phyloP scores from a whole-genome alignment of 2,888 invertebrate species.

The Chloroclystis v-ata region DNA sequence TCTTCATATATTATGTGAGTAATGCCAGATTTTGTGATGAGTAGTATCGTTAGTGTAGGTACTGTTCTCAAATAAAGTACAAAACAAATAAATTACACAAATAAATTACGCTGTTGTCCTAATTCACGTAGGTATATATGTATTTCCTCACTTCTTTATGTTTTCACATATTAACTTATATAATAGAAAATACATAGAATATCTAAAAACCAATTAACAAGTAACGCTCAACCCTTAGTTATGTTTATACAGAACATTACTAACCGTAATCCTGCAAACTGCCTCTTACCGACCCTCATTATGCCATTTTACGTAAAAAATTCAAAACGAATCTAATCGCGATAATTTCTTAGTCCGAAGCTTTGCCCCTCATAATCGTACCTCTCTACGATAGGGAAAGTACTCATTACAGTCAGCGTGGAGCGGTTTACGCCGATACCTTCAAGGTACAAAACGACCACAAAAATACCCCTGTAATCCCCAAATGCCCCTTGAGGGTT shows the following conservation, averaged over 20 bases:
- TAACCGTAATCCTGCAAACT: not conserved
- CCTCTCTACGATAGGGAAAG: conserved; percentile 66
- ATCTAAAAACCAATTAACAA: not conserved
- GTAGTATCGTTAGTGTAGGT: too few species aligned
- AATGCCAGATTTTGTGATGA: too few species aligned
- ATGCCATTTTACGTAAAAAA: conserved; percentile 26
- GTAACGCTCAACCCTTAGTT: not conserved
- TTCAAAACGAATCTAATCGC: conserved; percentile 44
- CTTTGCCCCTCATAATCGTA: conserved; percentile 60
- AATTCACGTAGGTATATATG: too few species aligned
- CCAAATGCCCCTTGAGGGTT: conserved; percentile 63
- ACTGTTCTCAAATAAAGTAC: too few species aligned
- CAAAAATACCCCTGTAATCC: conserved; percentile 67
- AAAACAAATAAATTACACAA: too few species aligned
- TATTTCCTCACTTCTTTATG: too few species aligned
- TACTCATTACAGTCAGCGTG: conserved; percentile 71
- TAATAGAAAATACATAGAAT: too few species aligned
- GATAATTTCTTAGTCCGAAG: conserved; percentile 58
- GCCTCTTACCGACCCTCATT: not conserved
- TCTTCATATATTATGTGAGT: too few species aligned
- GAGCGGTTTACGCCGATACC: conserved; percentile 68
- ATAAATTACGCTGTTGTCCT: too few species aligned
- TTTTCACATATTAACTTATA: too few species aligned
- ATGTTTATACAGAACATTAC: not conserved
- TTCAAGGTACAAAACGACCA: conserved; percentile 67